phyloP scores from a whole-genome alignment of 1,140 invertebrate genomes.

The Bombus haemorrhoidalis region DNA sequence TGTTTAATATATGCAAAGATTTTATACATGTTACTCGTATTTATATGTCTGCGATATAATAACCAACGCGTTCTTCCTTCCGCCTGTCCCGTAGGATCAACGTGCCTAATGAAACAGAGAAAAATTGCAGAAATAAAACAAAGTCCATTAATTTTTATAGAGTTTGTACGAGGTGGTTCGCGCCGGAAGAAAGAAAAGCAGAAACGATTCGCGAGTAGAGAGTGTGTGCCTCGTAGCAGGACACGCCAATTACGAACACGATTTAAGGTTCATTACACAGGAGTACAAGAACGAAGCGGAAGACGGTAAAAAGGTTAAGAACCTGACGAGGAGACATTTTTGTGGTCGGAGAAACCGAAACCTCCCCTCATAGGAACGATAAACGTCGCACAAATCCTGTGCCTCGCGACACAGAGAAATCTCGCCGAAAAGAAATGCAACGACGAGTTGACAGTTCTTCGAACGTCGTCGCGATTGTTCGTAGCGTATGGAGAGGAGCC shows the following conservation, averaged over 20 bases:
- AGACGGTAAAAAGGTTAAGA: slow-evolving; percentile 17
- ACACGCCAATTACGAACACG: slow-evolving; percentile 73
- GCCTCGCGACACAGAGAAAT: background rate
- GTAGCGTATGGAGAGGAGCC: background rate
- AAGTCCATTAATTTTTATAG: background rate
- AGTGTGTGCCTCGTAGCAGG: slow-evolving; percentile 70
- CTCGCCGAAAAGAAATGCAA: background rate
- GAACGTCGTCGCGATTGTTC: slow-evolving; percentile 4
- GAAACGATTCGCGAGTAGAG: background rate
- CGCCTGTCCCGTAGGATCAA: too few relatives aligned
- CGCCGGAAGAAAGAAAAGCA: slow-evolving; percentile 32
- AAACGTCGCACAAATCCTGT: slow-evolving; percentile 22
- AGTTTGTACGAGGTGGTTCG: background rate
- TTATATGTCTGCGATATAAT: too few relatives aligned
- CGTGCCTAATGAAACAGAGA: too few relatives aligned
- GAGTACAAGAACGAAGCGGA: slow-evolving; percentile 4
- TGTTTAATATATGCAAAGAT: too few relatives aligned
- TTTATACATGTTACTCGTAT: too few relatives aligned
- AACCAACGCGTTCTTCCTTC: too few relatives aligned
- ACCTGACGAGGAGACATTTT: background rate
- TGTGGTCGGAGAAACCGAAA: slow-evolving; percentile 10
- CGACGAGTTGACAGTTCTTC: background rate
- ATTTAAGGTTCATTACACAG: slow-evolving; percentile 46
- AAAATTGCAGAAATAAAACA: too few relatives aligned
- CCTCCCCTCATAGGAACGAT: background rate